These are phyloP conservation scores for Oncorhynchus gorbuscha DNA, from an alignment of 2,113 vertebrate genomes.

Conservation along the genomic window DNA sequence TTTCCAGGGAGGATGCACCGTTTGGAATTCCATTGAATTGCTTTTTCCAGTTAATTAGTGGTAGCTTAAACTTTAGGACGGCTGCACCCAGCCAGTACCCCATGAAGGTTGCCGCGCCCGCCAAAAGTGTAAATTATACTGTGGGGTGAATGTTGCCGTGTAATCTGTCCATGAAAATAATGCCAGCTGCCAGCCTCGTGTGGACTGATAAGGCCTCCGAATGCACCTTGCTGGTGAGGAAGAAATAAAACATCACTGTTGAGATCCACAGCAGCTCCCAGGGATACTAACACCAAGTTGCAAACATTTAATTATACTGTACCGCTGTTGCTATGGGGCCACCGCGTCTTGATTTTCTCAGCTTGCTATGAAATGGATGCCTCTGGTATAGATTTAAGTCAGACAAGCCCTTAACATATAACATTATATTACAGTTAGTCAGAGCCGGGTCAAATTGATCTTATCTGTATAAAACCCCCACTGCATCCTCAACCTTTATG, in stretches of 20 bases:
- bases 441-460: constrained; percentile 9
- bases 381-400: constrained; percentile 4
- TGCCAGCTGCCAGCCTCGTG: constrained; percentile 24
- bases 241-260: constrained; percentile 5
- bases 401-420: background rate
- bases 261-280: constrained; percentile 18
- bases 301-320: constrained; percentile 30
- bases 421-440: background rate
- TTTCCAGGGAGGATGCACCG: background rate
- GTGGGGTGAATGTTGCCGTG: background rate
- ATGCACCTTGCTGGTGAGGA: constrained; percentile 9
- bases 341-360: background rate
- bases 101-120: constrained; percentile 16
- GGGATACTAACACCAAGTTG: constrained; percentile 13
- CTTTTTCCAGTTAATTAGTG: constrained; percentile 4
- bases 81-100: background rate
- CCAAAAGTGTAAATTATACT: constrained; percentile 12
- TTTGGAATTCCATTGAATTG: background rate
- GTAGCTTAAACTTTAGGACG: constrained; percentile 12
- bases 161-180: constrained; percentile 21
- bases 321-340: constrained; percentile 24
- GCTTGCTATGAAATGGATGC: constrained; percentile 8
- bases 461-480: background rate
- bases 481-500: constrained; percentile 2
- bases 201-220: constrained; percentile 24